Base-by-base conservation (phyloP, 2,888 invertebrate genomes). In the Ecliptopera silaceata region DNA sequence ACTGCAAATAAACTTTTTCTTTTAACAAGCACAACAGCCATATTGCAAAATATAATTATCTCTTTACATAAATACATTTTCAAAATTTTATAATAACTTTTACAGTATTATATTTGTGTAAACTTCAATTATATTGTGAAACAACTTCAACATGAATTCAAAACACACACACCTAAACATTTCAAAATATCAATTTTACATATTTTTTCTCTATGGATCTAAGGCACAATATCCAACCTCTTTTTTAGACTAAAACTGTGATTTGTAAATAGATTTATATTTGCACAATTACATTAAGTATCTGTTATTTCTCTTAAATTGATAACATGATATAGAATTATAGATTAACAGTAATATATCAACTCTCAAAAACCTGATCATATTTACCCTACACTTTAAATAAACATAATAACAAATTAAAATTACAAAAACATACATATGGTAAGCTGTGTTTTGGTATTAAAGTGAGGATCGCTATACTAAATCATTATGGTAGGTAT, bases 361-460 rank as follows among this genome's bases (percentile, higher is more conserved):
- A 89, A 88, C 79, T 61, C 58, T 63, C 56, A 59, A 58, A 57
- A 58, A 56, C 46, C 52, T 75, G 81, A 84, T 74, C 74, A 73
- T 60, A 78, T 81, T 80, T 88, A 88, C 75, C 82, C 84, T 89
- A 88, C 65, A 80, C 73, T 78, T 80, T 84, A 87, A 79, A 86
- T 79, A 84, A 72, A 78, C 79, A 67, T 74, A 51, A 51, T 43
- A 78, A 78, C 89, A 89, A 91, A 88, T 89, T 88, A 91, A 79
- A 82, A 82, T 79, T 76, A 84, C 82, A 86, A 82, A 84, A 86
- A 82, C 86, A 84, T 84, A 88, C 87, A 63, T 64, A 63, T 91
- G 91, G 91, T 91, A 91, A 91, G 88, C 88, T 87, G 91, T 90
- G 86, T 87, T 91, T 91, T 91, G 91, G 91, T 91, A 90, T 91